Evolutionary conservation across 2,797 vertebrate genomes (phyloP).

Genomic region (Poecile montanus): DNA sequence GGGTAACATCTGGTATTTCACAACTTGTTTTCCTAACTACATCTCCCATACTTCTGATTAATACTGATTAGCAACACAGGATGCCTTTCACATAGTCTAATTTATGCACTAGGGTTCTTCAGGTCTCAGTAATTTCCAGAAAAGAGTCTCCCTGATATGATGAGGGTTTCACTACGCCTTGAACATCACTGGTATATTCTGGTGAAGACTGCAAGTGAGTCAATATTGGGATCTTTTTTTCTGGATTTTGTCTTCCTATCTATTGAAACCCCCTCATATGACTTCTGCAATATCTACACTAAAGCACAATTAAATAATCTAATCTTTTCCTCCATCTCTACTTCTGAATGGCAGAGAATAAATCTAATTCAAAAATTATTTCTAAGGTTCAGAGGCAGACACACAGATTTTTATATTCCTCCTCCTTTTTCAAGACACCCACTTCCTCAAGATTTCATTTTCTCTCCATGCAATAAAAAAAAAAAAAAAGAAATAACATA

Average conservation of each 20-base stretch:
- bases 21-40: not conserved
- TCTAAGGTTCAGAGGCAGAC: conserved; percentile 8
- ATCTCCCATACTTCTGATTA: not conserved
- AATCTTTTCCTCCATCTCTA: not conserved
- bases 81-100: not conserved
- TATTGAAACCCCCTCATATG: not conserved
- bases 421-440: conserved; percentile 40
- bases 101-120: not conserved
- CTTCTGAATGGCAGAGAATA: not conserved
- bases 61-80: not conserved
- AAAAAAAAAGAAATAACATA: conserved; percentile 23
- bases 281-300: conserved; percentile 3
- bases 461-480: conserved; percentile 29
- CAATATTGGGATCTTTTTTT: not conserved
- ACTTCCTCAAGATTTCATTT: conserved; percentile 58
- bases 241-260: not conserved
- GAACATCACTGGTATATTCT: not conserved
- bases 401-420: conserved; percentile 22
- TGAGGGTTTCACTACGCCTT: not conserved
- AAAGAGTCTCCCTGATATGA: not conserved
- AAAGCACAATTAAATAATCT: conserved; percentile 33
- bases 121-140: not conserved
- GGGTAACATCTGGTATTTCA: not conserved
- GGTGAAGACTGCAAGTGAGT: not conserved
- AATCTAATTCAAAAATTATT: conserved; percentile 55